Evolutionary conservation across 2,797 vertebrate genomes (phyloP).

Genomic region (Kryptolebias ocellatus): DNA sequence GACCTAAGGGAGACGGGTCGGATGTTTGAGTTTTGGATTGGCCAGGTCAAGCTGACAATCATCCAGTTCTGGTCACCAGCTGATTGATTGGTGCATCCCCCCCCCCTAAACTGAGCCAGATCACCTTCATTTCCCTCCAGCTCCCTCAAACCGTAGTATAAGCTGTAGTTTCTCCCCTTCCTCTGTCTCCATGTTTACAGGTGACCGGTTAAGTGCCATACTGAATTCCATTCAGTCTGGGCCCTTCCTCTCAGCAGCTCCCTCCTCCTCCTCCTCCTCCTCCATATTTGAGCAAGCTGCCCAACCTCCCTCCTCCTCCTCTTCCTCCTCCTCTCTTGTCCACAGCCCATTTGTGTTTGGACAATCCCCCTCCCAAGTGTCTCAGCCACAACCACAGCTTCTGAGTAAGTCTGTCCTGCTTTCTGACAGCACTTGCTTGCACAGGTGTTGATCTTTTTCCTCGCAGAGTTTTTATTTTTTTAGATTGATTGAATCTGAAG

Average conservation of each 20-base stretch:
- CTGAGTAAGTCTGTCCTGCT: conserved; percentile 99
- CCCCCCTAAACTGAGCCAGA: conserved; percentile 39
- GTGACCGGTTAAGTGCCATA: conserved; percentile 99
- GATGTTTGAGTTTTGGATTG: no score
- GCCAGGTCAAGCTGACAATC: no score
- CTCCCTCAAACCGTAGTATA: conserved; percentile 82
- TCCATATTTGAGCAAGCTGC: conserved; percentile 99
- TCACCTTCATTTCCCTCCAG: conserved; percentile 53
- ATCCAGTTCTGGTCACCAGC: no score
- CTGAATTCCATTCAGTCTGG: conserved; percentile 99
- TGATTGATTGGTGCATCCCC: conserved; percentile 23
- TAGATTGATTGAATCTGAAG: conserved; percentile 58
- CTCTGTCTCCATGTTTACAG: conserved; percentile 98
- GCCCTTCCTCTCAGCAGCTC: conserved; percentile 95
- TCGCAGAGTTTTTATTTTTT: conserved; percentile 70
- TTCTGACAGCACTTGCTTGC: conserved; percentile 89
- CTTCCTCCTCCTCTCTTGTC: conserved; percentile 98
- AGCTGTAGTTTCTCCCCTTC: conserved; percentile 91
- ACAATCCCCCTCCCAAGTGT: conserved; percentile 99
- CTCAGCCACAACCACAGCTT: conserved; percentile 98
- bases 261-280: conserved; percentile 66
- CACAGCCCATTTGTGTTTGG: conserved; percentile 99
- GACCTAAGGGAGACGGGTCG: no score
- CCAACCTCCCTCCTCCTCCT: conserved; percentile 95
- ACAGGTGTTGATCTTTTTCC: conserved; percentile 82